Evolutionary conservation across 2,888 invertebrate species (phyloP), one percentile per base, ranked within the genome.

Genomic region (Drosophila pegasa): DNA sequence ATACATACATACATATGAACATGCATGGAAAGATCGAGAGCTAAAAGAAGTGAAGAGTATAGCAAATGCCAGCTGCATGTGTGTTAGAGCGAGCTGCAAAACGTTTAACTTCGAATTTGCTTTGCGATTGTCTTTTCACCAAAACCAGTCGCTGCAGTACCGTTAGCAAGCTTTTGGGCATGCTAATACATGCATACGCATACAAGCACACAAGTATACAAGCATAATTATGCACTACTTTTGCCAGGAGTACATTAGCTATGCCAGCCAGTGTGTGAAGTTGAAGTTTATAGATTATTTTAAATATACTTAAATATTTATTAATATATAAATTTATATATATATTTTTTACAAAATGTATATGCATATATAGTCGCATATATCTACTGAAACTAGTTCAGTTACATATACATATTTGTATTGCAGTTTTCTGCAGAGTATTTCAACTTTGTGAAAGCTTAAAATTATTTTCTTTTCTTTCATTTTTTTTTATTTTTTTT

Each of bases 121-220:
- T 7, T 31, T 48, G 31, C 40, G 16, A 25, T 56, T 35, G 41
- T 31, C 54, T 54, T 37, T 55, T 9, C 14, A 12, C 9, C n/a
- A 76, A 72, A 87, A 82, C 85, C 85, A 61, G 87, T 87, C 62
- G 61, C 60, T 56, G 59, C 54, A 51, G 63, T 69, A 80, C 66
- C 68, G 84, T 62, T 80, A 56, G 60, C 60, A 50, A 43, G 50
- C 51, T 63, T 71, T 60, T 71, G 51, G 48, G 50, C 66, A 70
- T 69, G 57, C 71, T 40, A 56, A 55, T 63, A 67, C 58, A 59
- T 25, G 59, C 25, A 50, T 22, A 22, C 16, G 22, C 16, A 38
- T 29, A 38, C 10, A 43, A 14, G 22, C 22, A 41, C 29, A 35
- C 59, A 77, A 54, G 29, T 61, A 47, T 51, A 56, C 50, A 52